Evolutionary conservation across 2,113 vertebrate species (phyloP), one percentile per base, ranked within the genome.

Genomic region (Hemichromis elongatus): DNA sequence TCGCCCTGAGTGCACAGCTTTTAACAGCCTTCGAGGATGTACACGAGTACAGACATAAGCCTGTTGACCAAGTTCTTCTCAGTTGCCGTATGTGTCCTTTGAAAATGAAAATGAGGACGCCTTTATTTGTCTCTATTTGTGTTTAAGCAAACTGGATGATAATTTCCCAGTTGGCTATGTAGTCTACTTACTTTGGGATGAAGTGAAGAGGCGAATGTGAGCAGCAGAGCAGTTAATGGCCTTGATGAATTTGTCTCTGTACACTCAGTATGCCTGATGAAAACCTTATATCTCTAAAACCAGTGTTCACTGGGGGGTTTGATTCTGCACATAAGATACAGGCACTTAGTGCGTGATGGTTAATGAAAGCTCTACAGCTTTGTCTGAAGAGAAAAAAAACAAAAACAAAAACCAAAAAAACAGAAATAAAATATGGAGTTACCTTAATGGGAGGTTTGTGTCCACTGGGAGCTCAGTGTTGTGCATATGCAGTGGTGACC

Each of bases 61-160:
- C 57, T 45, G 86, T 75, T 89, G 77, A 91, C 81, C 84, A 89
- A 82, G 78, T 88, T 85, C 68, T 85, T 66, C 85, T 81, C 55
- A 4, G 82, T 80, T 80, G 2, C 73, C 85, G 83, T 33, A 6
- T 9, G 84, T 89, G 90, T 88, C 88, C 89, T 91, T 82, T 87
- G 75, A 86, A 88, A 89, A 94, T 88, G 82, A 92, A 95, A 94
- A 93, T 87, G 86, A 92, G 92, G 92, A 89, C 89, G 21, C 55
- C 88, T 93, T 92, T 93, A 94, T 95, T 93, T 93, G 92, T 94
- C 91, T 93, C 87, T 77, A 92, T 93, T 94, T 93, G 92, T 88
- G 90, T 93, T 94, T 93, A 93, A 93, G 93, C 91, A 95, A 94
- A 93, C 89, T 79, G 87, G 89, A 90, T 91, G 88, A 93, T 93